A percentile compares a stretch with the other conserved stretches of the same genome.
Conservation (phyloP, 2,888 invertebrate genomes). For the Caenorhabditis wallacei region DNA sequence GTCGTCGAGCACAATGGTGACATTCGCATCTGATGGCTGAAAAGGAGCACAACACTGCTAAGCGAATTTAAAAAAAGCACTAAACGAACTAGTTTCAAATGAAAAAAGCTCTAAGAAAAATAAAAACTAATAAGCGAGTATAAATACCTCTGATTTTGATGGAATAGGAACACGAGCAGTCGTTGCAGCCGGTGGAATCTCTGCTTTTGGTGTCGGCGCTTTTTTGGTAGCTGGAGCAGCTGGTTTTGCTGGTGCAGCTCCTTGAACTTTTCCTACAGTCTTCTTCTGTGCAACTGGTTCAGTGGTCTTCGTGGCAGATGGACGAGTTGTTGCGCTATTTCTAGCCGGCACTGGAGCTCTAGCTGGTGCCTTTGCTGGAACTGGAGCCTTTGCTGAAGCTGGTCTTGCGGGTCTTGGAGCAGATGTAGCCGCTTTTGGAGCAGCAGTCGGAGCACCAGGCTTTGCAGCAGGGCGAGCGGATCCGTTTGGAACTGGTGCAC, state of each 20-base stretch:
- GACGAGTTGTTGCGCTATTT: not conserved
- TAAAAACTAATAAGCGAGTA: not conserved
- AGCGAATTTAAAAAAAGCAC: constrained; percentile 25
- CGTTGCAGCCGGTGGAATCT: not conserved
- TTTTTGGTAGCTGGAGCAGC: constrained; percentile 1
- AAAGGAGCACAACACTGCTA: constrained; percentile 45
- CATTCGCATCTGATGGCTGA: constrained; percentile 10
- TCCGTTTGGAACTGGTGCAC: constrained; percentile 13
- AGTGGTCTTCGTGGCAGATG: not conserved
- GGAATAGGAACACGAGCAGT: constrained; percentile 12
- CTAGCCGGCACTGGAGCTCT: not conserved
- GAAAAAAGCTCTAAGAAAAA: constrained; percentile 4
- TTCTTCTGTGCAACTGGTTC: constrained; percentile 50
- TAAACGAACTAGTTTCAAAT: constrained; percentile 1
- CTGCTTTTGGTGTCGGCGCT: not conserved
- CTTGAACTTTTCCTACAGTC: constrained; percentile 51
- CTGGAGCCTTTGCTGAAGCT: not conserved
- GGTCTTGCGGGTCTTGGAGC: constrained; percentile 8
- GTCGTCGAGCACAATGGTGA: constrained; percentile 36
- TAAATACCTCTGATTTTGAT: not conserved
- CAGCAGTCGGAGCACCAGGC: constrained; percentile 2
- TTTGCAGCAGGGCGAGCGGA: constrained; percentile 3
- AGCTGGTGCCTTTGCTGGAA: constrained; percentile 1
- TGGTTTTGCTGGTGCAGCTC: constrained; percentile 46
- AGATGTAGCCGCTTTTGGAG: not conserved